Evolutionary conservation across 2,888 invertebrate species (phyloP).

Genomic region (Zonitis immaculata): DNA sequence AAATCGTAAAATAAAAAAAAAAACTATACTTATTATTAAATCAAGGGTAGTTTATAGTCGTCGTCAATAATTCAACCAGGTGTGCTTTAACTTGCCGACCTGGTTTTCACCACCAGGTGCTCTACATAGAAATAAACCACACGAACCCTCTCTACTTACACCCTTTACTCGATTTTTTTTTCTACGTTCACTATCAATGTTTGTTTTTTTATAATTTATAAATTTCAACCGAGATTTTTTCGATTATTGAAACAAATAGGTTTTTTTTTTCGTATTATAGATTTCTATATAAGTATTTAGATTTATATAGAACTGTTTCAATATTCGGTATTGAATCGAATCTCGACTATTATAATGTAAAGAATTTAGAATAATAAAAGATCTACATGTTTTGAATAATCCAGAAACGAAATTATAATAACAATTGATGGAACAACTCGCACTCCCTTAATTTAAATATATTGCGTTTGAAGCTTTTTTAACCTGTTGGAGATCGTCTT

Average conservation of each 20-base stretch:
- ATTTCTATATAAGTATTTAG: too few species aligned
- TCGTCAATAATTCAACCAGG: conserved; percentile 35
- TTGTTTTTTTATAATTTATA: conserved; percentile 29
- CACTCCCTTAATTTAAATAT: conserved; percentile 1
- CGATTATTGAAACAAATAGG: conserved; percentile 35
- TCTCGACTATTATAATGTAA: neutral
- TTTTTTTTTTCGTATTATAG: neutral
- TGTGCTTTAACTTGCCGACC: conserved; percentile 44
- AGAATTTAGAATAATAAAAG: neutral
- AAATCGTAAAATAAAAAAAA: conserved; percentile 21
- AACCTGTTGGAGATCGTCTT: conserved; percentile 11
- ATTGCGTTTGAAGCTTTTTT: neutral
- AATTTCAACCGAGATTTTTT: conserved; percentile 33
- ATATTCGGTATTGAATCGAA: neutral
- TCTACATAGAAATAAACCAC: conserved; percentile 44
- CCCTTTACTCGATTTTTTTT: conserved; percentile 28
- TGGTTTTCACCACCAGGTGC: conserved; percentile 46
- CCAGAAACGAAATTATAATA: neutral
- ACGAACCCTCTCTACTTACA: conserved; percentile 32
- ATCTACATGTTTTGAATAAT: neutral
- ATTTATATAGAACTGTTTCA: neutral
- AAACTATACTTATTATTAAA: conserved; percentile 39
- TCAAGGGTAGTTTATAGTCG: conserved; percentile 28
- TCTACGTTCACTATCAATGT: conserved; percentile 2
- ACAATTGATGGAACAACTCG: conserved; percentile 8